Conservation (phyloP, 2,797 vertebrate species). For the Enteromius argenteus region DNA sequence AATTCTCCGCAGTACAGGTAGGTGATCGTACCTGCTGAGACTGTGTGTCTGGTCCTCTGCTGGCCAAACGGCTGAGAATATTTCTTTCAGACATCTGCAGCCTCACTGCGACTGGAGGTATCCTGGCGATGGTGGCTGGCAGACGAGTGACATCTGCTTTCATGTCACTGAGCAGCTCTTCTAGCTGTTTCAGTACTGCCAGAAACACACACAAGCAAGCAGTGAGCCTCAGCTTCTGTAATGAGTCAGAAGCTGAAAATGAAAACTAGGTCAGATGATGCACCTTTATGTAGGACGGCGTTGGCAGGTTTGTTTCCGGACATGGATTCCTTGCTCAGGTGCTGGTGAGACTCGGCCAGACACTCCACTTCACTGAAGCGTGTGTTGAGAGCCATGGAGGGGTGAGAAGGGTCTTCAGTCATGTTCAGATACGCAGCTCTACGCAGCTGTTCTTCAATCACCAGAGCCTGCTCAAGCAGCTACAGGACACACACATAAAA, state of each 20-base stretch:
- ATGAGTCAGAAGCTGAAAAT: not conserved
- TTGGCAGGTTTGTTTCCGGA: constrained; percentile 98
- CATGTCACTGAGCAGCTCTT: constrained; percentile 98
- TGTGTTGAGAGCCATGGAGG: constrained; percentile 96
- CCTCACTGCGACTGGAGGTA: constrained; percentile 94
- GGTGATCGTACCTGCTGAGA: constrained; percentile 80
- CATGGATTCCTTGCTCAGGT: constrained; percentile 97
- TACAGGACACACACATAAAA: constrained; percentile 57
- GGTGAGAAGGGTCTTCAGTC: constrained; percentile 97
- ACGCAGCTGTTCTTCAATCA: constrained; percentile 96
- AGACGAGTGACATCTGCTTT: constrained; percentile 97
- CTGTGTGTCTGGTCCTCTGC: constrained; percentile 90
- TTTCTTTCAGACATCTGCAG: constrained; percentile 98
- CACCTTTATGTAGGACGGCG: constrained; percentile 98
- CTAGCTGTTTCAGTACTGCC: constrained; percentile 96
- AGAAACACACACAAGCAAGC: not conserved
- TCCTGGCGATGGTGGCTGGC: constrained; percentile 95
- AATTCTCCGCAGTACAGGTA: constrained; percentile 45
- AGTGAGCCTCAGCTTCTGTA: not conserved
- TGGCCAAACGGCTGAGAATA: constrained; percentile 95
- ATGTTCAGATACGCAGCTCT: constrained; percentile 97
- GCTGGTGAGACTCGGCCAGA: constrained; percentile 96
- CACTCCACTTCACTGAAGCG: constrained; percentile 98
- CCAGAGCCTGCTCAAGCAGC: constrained; percentile 95
- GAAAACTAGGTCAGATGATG: too few relatives aligned